These are phyloP conservation scores for Channa striata DNA, from an alignment of 2,797 vertebrate species.

Conservation along the genomic window DNA sequence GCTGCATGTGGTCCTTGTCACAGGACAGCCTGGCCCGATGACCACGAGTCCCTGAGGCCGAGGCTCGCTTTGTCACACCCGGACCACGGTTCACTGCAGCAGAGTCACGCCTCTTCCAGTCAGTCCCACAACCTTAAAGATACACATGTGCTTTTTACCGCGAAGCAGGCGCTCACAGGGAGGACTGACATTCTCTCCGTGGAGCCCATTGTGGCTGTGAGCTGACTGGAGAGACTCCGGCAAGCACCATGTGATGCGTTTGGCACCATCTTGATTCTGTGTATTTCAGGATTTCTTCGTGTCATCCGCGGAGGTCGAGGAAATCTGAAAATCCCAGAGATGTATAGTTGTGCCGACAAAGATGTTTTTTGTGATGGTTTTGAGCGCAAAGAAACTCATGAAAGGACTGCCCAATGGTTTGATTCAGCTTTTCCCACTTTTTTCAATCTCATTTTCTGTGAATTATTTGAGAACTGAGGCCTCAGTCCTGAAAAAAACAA, in stretches of 20 bases:
- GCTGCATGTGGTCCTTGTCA: constrained; percentile 74
- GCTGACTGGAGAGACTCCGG: constrained; percentile 66
- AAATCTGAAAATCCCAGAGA: constrained; percentile 14
- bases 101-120: constrained; percentile 69
- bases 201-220: constrained; percentile 86
- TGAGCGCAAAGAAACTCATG: no score
- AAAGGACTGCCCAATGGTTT: no score
- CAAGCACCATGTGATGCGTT: background rate
- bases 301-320: background rate
- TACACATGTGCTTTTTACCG: constrained; percentile 75
- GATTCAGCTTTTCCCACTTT: background rate
- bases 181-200: constrained; percentile 89
- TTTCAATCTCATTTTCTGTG: background rate
- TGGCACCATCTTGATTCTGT: background rate
- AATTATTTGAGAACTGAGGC: background rate
- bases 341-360: background rate
- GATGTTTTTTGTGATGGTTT: background rate
- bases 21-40: constrained; percentile 87
- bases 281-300: background rate
- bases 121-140: constrained; percentile 70
- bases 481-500: background rate
- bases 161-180: constrained; percentile 79
- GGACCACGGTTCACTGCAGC: constrained; percentile 81
- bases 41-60: constrained; percentile 41
- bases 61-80: constrained; percentile 43